phyloP scores from a whole-genome alignment of 2,888 invertebrate species.

The Griposia aprilina region DNA sequence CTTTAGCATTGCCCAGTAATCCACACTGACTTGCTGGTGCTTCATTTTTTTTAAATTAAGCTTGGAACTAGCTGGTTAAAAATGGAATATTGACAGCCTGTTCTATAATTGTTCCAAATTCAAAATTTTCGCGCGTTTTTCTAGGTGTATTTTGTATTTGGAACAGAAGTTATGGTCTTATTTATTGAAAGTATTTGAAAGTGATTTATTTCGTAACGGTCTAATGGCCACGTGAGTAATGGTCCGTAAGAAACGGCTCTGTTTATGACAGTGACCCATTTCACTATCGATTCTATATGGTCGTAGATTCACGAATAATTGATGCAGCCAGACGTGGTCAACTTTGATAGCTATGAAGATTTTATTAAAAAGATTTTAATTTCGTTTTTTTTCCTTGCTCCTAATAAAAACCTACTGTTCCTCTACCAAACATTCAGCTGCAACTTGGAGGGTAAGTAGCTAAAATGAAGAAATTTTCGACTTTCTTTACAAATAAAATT shows the following conservation, averaged over 20 bases:
- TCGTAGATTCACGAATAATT: constrained; percentile 81
- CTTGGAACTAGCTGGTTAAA: background rate
- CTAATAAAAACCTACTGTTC: no score
- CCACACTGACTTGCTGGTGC: constrained; percentile 92
- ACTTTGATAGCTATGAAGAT: constrained; percentile 52
- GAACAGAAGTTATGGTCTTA: constrained; percentile 5
- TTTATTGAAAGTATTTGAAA: constrained; percentile 8
- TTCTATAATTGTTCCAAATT: background rate
- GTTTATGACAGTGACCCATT: constrained; percentile 81
- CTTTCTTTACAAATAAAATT: background rate
- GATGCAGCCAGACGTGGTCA: constrained; percentile 78
- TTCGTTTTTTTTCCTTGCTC: no score
- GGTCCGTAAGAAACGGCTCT: constrained; percentile 66
- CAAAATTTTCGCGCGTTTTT: constrained; percentile 5
- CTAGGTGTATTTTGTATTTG: background rate
- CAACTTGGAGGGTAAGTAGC: no score
- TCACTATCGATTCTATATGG: constrained; percentile 79
- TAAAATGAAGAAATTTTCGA: background rate
- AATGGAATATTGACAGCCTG: background rate
- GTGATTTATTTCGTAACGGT: constrained; percentile 18
- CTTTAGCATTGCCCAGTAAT: constrained; percentile 92
- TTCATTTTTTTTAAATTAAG: constrained; percentile 85
- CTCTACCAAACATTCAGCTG: background rate
- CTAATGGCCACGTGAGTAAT: constrained; percentile 57
- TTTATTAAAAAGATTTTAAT: constrained; percentile 1